Evolutionary conservation across 2,888 invertebrate species (phyloP), one percentile per base, ranked within the genome.

Genomic region (Zhuqinia jingwanae): DNA sequence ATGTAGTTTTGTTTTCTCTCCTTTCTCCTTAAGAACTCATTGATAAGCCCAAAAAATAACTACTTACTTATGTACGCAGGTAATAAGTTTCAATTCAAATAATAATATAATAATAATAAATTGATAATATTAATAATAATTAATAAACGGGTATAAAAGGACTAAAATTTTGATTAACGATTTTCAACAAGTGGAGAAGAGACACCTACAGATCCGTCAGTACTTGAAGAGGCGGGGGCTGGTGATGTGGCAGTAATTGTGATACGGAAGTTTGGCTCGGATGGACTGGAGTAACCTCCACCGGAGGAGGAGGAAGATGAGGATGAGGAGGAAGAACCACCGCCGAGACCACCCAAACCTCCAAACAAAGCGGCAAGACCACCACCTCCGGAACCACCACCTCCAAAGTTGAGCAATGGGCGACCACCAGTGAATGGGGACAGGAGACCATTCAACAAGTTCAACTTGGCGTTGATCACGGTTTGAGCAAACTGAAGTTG

Each of bases 361-460:
- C 84, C 87, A 25, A 88, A 87, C 22, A 86, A 78, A 25, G 83
- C 83, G 17, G 83, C 86, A 30, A 87, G 76, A 47, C 85, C 83
- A 36, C 86, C 85, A n/a, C 82, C 78, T n/a, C 80, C 80, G 13
- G 77, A 53, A 17, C 81, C 75, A 30, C 42, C 25, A n/a, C 89
- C 89, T 60, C 91, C 91, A 53, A 90, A 90, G 85, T 90, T 90
- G 79, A 91, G 88, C 70, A 90, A 75, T 30, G 91, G 91, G 20
- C 91, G 88, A 60, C 91, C 91, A 42, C 91, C 91, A 65, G 91
- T 91, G 81, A 91, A 91, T 65, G 91, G 91, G 56, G 91, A 89
- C 78, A 91, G 70, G 45, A 91, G 87, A 53, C 91, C 91, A 63
- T 91, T 91, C 88, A 91, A 88, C 79, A 91, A 89, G 87, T 91